Evolutionary conservation across 2,797 vertebrate genomes (phyloP).

Genomic region (Gila robusta): DNA sequence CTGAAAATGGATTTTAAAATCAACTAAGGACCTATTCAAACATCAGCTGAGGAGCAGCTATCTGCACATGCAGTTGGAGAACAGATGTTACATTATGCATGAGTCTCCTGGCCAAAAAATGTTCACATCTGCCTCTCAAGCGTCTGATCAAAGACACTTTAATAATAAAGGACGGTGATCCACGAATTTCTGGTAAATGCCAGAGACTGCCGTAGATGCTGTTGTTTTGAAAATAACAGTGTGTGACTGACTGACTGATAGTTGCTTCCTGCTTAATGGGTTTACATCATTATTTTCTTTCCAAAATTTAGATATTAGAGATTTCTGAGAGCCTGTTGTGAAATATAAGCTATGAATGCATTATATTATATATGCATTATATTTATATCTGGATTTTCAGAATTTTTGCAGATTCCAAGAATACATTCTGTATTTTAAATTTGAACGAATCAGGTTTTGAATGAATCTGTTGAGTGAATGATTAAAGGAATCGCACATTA

Average conservation of each 20-base stretch:
- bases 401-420: neutral
- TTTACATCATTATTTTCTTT: neutral
- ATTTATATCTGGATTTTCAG: no score
- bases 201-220: neutral
- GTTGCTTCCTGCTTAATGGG: neutral
- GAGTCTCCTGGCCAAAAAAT: neutral
- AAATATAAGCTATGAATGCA: neutral
- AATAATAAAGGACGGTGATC: neutral
- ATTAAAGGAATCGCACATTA: neutral
- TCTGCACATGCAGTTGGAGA: conserved; percentile 8
- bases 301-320: neutral
- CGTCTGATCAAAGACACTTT: neutral
- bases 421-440: neutral
- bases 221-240: neutral
- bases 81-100: conserved; percentile 23
- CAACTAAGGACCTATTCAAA: neutral
- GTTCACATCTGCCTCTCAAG: neutral
- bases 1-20: neutral
- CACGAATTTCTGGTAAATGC: neutral
- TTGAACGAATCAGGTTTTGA: neutral
- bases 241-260: neutral
- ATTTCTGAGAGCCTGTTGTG: neutral
- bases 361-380: no score
- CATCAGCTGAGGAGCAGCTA: neutral
- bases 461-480: neutral